Conservation (phyloP, 2,797 vertebrate genomes). For the Ambastaia sidthimunki region DNA sequence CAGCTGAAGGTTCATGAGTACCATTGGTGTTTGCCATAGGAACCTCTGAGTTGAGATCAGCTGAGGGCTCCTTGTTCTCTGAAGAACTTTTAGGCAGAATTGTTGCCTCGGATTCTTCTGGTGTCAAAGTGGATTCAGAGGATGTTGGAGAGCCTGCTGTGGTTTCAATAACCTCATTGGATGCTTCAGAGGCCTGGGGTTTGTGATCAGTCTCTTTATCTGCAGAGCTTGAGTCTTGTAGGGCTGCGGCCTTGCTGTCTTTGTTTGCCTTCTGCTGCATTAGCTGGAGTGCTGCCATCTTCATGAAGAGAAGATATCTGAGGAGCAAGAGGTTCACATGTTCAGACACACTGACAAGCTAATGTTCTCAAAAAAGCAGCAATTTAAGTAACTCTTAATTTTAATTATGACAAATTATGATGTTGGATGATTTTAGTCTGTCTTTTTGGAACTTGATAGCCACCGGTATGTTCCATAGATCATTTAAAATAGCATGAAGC, state of each 20-base stretch:
- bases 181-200: slow-evolving; percentile 27
- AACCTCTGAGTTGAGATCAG: slow-evolving; percentile 54
- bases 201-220: slow-evolving; percentile 51
- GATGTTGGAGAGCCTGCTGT: slow-evolving; percentile 33
- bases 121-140: slow-evolving; percentile 52
- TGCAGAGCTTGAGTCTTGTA: slow-evolving; percentile 42
- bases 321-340: slow-evolving; percentile 8
- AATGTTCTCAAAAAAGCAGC: background rate
- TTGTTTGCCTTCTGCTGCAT: slow-evolving; percentile 97
- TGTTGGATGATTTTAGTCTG: too few relatives aligned
- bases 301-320: slow-evolving; percentile 99
- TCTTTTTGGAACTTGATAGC: too few relatives aligned
- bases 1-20: slow-evolving; percentile 64
- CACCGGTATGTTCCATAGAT: too few relatives aligned
- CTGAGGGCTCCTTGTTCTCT: slow-evolving; percentile 14
- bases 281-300: slow-evolving; percentile 95
- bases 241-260: slow-evolving; percentile 70
- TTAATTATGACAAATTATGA: too few relatives aligned
- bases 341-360: slow-evolving; percentile 1
- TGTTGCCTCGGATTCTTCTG: slow-evolving; percentile 26
- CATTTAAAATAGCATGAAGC: too few relatives aligned
- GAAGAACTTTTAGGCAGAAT: slow-evolving; percentile 28
- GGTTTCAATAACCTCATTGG: slow-evolving; percentile 19
- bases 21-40: slow-evolving; percentile 70
- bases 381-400: background rate